Evolutionary conservation across 2,888 invertebrate species (phyloP).

Genomic region (Alloplasta piceator): DNA sequence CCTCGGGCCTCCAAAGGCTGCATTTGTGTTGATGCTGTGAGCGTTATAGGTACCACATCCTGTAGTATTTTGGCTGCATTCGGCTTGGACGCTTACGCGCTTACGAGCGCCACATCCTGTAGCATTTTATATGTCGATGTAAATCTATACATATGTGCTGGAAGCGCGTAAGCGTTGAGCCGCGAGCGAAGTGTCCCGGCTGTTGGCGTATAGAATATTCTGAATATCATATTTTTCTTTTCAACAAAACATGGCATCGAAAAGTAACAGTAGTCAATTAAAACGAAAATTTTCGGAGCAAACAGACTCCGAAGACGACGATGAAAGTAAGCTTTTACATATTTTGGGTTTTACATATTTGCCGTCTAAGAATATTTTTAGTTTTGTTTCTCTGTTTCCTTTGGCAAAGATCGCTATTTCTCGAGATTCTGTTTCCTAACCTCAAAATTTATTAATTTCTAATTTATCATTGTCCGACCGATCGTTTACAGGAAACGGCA

Average conservation of each 20-base stretch:
- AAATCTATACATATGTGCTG: too few species aligned
- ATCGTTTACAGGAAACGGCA: constrained; percentile 53
- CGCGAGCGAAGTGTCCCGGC: too few species aligned
- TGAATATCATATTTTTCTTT: too few species aligned
- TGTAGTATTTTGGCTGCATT: too few species aligned
- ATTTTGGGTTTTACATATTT: not conserved
- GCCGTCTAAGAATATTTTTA: constrained; percentile 11
- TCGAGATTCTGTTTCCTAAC: constrained; percentile 47
- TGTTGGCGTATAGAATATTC: too few species aligned
- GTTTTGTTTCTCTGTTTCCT: constrained; percentile 1
- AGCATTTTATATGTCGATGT: too few species aligned
- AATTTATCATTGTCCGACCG: not conserved
- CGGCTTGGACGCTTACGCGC: too few species aligned
- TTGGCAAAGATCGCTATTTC: constrained; percentile 11
- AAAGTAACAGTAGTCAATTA: constrained; percentile 45
- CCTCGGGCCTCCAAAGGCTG: too few species aligned
- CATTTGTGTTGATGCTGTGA: too few species aligned
- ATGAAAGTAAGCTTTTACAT: constrained; percentile 69
- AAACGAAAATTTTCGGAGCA: constrained; percentile 73
- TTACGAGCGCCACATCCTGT: too few species aligned
- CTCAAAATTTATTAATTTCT: constrained; percentile 7
- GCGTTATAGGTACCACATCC: too few species aligned
- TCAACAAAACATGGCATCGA: constrained; percentile 53
- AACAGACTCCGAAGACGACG: constrained; percentile 73
- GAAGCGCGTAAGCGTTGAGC: too few species aligned